phyloP scores from a whole-genome alignment of 2,113 vertebrate species.

The Amblyornis subalaris region DNA sequence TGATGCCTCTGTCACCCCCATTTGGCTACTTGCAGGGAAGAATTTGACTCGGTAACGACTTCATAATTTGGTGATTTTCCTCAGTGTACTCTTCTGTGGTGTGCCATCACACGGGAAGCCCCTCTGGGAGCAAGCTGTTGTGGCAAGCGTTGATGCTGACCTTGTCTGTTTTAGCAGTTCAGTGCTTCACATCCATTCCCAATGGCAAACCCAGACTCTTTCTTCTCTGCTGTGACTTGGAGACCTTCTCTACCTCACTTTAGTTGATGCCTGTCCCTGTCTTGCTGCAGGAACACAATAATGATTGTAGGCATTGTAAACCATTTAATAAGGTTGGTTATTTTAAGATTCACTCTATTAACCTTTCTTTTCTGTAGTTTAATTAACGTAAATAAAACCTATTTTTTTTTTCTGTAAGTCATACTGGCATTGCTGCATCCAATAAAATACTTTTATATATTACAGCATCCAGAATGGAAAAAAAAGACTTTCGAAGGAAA shows the following conservation, averaged over 20 bases:
- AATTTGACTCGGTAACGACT: not conserved
- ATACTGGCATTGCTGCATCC: not conserved
- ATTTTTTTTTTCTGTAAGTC: not conserved
- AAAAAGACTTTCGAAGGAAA: not conserved
- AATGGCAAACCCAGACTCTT: not conserved
- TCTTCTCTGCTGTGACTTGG: not conserved
- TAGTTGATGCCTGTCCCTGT: not conserved
- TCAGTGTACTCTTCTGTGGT: not conserved
- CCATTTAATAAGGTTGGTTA: not conserved
- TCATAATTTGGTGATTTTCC: not conserved
- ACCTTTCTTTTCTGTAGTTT: not conserved
- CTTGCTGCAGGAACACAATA: not conserved
- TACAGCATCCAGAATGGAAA: not conserved
- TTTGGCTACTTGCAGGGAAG: not conserved
- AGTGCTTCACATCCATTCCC: not conserved
- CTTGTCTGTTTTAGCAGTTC: not conserved
- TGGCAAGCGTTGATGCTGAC: not conserved
- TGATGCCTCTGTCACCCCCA: not conserved
- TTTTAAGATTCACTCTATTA: not conserved
- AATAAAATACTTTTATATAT: not conserved
- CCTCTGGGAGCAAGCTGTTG: not conserved
- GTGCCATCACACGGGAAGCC: not conserved
- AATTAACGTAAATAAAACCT: not conserved
- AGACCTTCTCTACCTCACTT: not conserved
- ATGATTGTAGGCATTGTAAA: not conserved